phyloP scores from a whole-genome alignment of 2,797 vertebrate genomes.

The Leptatherina wallacei region DNA sequence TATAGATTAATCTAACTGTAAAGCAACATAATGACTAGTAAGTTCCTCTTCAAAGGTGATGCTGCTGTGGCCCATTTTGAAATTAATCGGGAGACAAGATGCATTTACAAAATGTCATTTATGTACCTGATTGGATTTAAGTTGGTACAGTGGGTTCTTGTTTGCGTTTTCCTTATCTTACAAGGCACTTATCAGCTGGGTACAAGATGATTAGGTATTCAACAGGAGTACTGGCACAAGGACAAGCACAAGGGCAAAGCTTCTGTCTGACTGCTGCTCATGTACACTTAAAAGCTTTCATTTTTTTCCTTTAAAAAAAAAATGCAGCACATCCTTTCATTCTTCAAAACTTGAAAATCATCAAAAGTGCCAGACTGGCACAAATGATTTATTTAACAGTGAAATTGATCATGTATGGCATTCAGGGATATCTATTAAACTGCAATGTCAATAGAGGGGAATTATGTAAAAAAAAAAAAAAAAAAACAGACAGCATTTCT shows the following conservation, averaged over 20 bases:
- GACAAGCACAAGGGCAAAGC: slow-evolving; percentile 40
- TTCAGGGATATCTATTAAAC: background rate
- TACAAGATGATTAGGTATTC: slow-evolving; percentile 45
- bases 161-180: slow-evolving; percentile 10
- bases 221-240: slow-evolving; percentile 36
- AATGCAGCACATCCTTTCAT: background rate
- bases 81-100: background rate
- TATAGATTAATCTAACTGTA: too few species aligned
- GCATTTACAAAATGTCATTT: background rate
- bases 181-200: slow-evolving; percentile 16
- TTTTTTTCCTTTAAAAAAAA: background rate
- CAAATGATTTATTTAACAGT: background rate
- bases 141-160: background rate
- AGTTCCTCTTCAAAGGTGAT: background rate
- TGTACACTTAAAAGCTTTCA: slow-evolving; percentile 5
- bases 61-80: background rate
- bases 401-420: background rate
- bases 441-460: background rate
- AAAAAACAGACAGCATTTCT: background rate
- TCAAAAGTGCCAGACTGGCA: background rate
- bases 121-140: slow-evolving; percentile 6
- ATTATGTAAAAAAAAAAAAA: background rate
- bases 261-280: slow-evolving; percentile 25
- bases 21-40: background rate
- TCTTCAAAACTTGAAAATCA: background rate